Percentiles rank a stretch among this genome's conserved stretches.
Evolutionary conservation across 2,888 invertebrate genomes (phyloP).

Genomic region (Spatulosminthurus flaviceps): DNA sequence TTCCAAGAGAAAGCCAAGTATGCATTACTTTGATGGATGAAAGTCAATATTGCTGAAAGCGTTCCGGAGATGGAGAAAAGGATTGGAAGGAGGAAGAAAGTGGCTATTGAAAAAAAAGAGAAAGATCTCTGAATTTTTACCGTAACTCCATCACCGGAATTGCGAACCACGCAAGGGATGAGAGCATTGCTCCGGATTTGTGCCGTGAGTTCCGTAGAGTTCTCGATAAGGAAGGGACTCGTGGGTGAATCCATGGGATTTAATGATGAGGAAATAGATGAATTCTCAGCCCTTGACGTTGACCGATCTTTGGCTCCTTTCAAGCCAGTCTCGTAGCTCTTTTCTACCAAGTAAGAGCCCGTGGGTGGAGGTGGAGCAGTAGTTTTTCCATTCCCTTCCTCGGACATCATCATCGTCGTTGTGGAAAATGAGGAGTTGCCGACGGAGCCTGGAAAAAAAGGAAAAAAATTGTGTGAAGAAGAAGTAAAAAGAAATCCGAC

Average conservation of each 20-base stretch:
- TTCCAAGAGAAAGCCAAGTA: no score
- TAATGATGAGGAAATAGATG: slow-evolving; percentile 51
- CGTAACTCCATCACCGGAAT: slow-evolving; percentile 81
- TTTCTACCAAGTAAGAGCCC: slow-evolving; percentile 32
- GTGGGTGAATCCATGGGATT: slow-evolving; percentile 52
- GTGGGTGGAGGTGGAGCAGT: slow-evolving; percentile 24
- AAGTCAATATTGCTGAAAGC: no score
- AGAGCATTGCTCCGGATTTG: slow-evolving; percentile 86
- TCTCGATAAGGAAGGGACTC: slow-evolving; percentile 77
- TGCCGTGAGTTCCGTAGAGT: slow-evolving; percentile 81
- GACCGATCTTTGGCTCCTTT: slow-evolving; percentile 42
- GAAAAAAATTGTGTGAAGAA: no score
- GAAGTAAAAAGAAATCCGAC: background rate
- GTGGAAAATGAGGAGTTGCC: slow-evolving; percentile 42
- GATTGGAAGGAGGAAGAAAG: background rate
- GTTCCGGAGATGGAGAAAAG: background rate
- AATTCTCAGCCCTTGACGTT: slow-evolving; percentile 48
- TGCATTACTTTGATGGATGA: no score
- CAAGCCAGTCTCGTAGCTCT: slow-evolving; percentile 42
- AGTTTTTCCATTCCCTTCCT: background rate
- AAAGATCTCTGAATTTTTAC: slow-evolving; percentile 71
- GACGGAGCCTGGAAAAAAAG: slow-evolving; percentile 46
- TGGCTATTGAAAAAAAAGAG: background rate
- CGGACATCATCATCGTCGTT: slow-evolving; percentile 26
- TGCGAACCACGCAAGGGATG: slow-evolving; percentile 83